Evolutionary conservation across 2,113 vertebrate genomes (phyloP).

Genomic region (Paracanthobrama guichenoti): DNA sequence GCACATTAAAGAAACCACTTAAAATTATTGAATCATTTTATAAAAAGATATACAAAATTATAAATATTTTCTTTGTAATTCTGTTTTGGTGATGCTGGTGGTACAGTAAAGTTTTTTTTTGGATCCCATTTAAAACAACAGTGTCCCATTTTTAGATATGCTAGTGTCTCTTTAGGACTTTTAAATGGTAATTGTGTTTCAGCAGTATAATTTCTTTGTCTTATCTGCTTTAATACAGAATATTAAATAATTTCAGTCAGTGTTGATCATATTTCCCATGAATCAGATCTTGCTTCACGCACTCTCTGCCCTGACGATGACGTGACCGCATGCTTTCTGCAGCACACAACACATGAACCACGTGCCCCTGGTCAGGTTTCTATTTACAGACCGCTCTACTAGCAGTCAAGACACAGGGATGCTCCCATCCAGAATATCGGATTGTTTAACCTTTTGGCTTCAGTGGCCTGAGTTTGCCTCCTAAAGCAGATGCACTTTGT

Average conservation of each 20-base stretch:
- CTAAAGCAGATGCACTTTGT: background rate
- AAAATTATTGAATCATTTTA: too few relatives aligned
- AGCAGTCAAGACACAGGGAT: constrained; percentile 31
- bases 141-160: background rate
- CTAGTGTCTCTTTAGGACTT: background rate
- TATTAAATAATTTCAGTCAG: constrained; percentile 4
- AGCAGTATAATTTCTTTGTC: background rate
- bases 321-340: constrained; percentile 10
- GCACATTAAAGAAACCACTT: background rate
- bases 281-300: background rate
- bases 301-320: background rate
- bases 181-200: background rate
- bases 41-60: background rate
- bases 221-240: constrained; percentile 13
- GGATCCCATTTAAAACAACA: background rate
- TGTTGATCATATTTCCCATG: constrained; percentile 2
- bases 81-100: background rate
- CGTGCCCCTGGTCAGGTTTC: constrained; percentile 35
- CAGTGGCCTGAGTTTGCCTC: background rate
- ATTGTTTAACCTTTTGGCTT: constrained; percentile 18
- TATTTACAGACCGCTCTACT: constrained; percentile 51
- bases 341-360: constrained; percentile 45
- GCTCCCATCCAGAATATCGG: constrained; percentile 5
- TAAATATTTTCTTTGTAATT: background rate
- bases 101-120: background rate